These are phyloP conservation scores for Perdita meconis DNA, from an alignment of 2,888 invertebrate species.

Conservation along the genomic window DNA sequence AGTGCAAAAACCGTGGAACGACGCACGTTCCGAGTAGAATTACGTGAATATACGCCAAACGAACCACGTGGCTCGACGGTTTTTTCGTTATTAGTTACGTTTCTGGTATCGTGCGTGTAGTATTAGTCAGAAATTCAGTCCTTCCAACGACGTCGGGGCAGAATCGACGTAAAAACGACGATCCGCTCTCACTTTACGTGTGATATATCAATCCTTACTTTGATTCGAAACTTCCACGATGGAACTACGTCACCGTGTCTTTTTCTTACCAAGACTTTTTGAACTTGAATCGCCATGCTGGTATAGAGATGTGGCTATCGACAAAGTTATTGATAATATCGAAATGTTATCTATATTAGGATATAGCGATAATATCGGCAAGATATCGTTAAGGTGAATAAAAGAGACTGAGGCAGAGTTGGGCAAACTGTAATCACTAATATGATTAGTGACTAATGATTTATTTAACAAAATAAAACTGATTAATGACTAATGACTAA, in stretches of 20 bases:
- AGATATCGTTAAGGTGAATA: too few species aligned
- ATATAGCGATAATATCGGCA: too few species aligned
- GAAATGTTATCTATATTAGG: too few species aligned
- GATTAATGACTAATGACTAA: too few species aligned
- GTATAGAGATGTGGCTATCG: too few species aligned
- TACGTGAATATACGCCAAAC: neutral
- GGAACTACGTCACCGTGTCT: neutral
- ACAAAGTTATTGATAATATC: too few species aligned
- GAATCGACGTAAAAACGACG: neutral
- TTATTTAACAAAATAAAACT: too few species aligned
- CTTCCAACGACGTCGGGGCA: neutral
- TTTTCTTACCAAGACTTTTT: neutral
- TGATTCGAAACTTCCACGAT: neutral
- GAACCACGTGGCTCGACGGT: neutral
- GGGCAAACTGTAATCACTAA: too few species aligned
- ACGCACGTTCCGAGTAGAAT: neutral
- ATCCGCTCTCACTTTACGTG: neutral
- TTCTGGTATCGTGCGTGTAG: too few species aligned
- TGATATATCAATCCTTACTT: neutral
- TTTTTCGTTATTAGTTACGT: neutral
- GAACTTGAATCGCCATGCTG: too few species aligned
- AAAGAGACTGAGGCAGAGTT: too few species aligned
- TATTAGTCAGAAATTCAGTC: neutral
- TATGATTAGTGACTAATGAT: too few species aligned
- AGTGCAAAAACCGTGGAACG: constrained; percentile 9